phyloP scores from a whole-genome alignment of 2,797 vertebrate genomes.

The Lutjanus argentimaculatus region DNA sequence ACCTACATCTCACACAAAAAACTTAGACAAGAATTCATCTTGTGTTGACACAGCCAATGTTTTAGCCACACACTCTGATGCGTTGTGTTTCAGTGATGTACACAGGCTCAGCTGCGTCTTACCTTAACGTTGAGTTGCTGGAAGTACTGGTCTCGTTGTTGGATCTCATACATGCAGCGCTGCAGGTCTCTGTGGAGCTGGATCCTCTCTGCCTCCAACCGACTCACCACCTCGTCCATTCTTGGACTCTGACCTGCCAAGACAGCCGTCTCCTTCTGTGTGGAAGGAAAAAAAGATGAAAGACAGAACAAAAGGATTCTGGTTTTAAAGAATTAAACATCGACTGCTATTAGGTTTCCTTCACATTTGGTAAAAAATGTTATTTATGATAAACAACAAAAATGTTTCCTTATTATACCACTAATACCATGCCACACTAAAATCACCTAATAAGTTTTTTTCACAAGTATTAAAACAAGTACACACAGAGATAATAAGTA shows the following conservation, averaged over 20 bases:
- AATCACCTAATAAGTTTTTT: neutral
- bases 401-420: neutral
- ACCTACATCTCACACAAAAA: neutral
- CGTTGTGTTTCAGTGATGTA: neutral
- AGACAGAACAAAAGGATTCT: neutral
- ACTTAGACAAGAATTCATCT: too few relatives aligned
- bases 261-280: slow-evolving; percentile 71
- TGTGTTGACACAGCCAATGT: neutral
- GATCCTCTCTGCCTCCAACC: slow-evolving; percentile 79
- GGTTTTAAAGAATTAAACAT: neutral
- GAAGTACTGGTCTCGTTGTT: slow-evolving; percentile 88
- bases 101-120: neutral
- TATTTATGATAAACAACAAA: neutral
- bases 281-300: neutral
- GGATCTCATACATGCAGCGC: slow-evolving; percentile 88
- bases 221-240: slow-evolving; percentile 66
- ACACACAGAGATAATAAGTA: neutral
- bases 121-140: slow-evolving; percentile 90
- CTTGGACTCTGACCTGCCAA: slow-evolving; percentile 65
- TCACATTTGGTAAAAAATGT: neutral
- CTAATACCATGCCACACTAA: too few relatives aligned
- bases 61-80: neutral
- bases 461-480: neutral
- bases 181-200: slow-evolving; percentile 87
- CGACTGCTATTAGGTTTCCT: neutral